Percentiles rank a stretch among this genome's conserved stretches.
These are phyloP conservation scores for Monochamus alternatus DNA, from an alignment of 2,888 invertebrate genomes.

Conservation along the genomic window DNA sequence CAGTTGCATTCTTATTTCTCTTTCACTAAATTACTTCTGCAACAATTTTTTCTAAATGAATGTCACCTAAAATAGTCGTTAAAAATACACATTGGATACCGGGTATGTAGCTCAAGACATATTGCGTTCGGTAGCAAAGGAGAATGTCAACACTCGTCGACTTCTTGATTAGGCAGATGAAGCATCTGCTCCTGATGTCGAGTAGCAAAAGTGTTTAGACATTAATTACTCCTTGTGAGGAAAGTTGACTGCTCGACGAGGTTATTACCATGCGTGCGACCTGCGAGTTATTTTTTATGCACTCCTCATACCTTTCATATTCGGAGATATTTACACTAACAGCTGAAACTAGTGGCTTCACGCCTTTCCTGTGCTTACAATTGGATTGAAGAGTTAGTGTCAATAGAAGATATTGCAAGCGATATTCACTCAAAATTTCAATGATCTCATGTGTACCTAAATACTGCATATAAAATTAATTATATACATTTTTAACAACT, in stretches of 20 bases:
- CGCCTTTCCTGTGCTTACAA: too few relatives aligned
- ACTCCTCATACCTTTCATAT: constrained; percentile 22
- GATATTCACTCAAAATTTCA: too few relatives aligned
- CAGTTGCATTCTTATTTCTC: too few relatives aligned
- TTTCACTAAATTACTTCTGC: too few relatives aligned
- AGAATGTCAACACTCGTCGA: constrained; percentile 34
- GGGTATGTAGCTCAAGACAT: not conserved
- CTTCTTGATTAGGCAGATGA: constrained; percentile 37
- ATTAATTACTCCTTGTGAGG: constrained; percentile 65
- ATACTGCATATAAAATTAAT: too few relatives aligned
- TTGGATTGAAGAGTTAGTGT: too few relatives aligned
- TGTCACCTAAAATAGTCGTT: too few relatives aligned
- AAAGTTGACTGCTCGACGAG: constrained; percentile 57
- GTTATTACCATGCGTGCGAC: constrained; percentile 32
- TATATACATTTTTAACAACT: too few relatives aligned
- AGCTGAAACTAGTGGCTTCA: not conserved
- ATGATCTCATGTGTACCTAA: too few relatives aligned
- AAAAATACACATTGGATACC: too few relatives aligned
- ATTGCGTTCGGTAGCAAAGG: constrained; percentile 31
- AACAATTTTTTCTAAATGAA: too few relatives aligned
- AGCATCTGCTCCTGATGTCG: constrained; percentile 37
- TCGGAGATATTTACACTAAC: constrained; percentile 17
- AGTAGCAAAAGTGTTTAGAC: constrained; percentile 61
- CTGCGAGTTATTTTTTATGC: constrained; percentile 29
- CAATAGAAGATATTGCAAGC: too few relatives aligned